A percentile compares a stretch with the other conserved stretches of the same genome.
Evolutionary conservation across 2,797 vertebrate species (phyloP).

Genomic region (Zalophus californianus): DNA sequence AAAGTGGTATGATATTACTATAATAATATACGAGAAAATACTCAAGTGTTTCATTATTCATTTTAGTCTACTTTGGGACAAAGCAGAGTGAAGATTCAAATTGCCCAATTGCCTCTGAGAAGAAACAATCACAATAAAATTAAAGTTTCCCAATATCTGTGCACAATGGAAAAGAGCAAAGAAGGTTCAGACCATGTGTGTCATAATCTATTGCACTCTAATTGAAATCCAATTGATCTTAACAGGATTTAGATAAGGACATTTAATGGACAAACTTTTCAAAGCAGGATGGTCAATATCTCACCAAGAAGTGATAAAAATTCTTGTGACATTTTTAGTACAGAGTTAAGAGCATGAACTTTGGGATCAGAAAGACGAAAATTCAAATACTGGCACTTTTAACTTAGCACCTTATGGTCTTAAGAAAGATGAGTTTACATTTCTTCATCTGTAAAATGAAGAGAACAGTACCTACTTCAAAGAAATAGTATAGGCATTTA

Average conservation of each 20-base stretch:
- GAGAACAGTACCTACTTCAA: not conserved
- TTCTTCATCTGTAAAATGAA: not conserved
- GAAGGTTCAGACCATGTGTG: not conserved
- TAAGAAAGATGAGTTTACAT: not conserved
- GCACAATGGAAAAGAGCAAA: not conserved
- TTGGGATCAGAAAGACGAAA: not conserved
- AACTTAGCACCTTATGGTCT: not conserved
- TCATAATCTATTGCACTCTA: not conserved
- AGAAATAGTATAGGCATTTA: not conserved
- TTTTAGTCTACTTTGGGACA: not conserved
- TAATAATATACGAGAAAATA: not conserved
- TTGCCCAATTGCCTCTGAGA: not conserved
- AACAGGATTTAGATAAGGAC: not conserved
- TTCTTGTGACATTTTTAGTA: not conserved
- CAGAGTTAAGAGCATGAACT: not conserved
- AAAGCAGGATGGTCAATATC: not conserved
- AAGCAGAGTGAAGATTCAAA: not conserved
- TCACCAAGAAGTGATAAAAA: slow-evolving; percentile 15
- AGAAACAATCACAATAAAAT: slow-evolving; percentile 27
- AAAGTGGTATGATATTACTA: not conserved
- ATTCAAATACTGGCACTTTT: not conserved
- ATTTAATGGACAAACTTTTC: not conserved
- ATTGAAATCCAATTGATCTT: slow-evolving; percentile 35
- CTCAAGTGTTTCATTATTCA: not conserved
- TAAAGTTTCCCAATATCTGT: not conserved